Evolutionary conservation across 2,888 invertebrate genomes (phyloP).

Genomic region (Apodemia duryi): DNA sequence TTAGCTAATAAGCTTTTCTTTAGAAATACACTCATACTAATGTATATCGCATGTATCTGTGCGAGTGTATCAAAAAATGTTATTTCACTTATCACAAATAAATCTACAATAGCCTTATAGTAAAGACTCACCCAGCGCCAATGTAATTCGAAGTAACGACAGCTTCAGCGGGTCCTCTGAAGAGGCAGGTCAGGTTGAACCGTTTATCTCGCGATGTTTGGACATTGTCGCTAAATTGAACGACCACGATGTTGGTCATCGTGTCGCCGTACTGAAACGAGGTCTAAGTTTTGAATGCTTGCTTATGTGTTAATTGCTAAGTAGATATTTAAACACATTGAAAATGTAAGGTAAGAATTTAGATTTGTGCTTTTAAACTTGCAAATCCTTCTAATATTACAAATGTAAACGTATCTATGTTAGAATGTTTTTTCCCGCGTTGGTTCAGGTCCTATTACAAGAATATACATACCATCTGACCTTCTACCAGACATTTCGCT

Average conservation of each 20-base stretch:
- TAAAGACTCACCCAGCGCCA: constrained; percentile 87
- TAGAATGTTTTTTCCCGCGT: no score
- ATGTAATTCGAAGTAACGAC: constrained; percentile 96
- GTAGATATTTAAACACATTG: neutral
- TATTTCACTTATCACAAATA: neutral
- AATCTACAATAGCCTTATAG: neutral
- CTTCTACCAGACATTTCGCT: no score
- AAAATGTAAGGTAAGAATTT: no score
- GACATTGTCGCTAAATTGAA: constrained; percentile 95
- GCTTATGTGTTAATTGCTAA: neutral
- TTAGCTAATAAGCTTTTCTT: no score
- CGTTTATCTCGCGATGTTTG: constrained; percentile 94
- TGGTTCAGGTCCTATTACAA: no score
- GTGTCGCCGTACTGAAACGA: constrained; percentile 89
- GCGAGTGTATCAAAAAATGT: neutral
- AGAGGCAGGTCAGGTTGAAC: constrained; percentile 95
- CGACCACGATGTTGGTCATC: constrained; percentile 95
- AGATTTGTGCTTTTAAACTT: no score
- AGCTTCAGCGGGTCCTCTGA: constrained; percentile 94
- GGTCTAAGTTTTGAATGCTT: neutral
- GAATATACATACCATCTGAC: no score
- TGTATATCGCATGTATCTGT: no score
- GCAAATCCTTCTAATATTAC: no score
- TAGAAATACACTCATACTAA: no score
- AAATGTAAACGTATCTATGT: no score